Percentiles rank a stretch among this genome's conserved stretches.
These are phyloP conservation scores for Aethes cnicana DNA, from an alignment of 2,888 invertebrate genomes.

Conservation along the genomic window DNA sequence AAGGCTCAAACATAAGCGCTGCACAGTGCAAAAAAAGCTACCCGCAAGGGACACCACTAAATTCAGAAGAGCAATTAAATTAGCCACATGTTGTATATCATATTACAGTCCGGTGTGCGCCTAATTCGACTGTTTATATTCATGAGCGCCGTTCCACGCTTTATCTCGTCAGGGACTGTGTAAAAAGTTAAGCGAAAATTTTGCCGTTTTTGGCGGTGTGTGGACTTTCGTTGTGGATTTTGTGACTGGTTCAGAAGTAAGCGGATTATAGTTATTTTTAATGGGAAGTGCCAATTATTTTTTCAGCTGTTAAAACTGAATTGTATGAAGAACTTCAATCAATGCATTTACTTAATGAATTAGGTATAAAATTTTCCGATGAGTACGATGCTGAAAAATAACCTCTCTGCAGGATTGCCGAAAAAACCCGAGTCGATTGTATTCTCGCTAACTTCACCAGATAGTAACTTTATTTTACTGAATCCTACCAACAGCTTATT, in stretches of 20 bases:
- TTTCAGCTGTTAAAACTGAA: no score
- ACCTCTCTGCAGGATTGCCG: no score
- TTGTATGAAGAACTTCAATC: no score
- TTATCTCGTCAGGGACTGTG: conserved; percentile 65
- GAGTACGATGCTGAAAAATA: no score
- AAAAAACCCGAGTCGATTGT: no score
- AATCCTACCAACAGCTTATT: no score
- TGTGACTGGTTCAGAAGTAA: background rate
- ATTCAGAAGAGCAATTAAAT: conserved; percentile 68
- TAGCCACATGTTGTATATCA: conserved; percentile 69
- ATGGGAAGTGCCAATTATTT: no score
- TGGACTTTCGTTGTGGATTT: background rate
- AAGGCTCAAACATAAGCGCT: background rate
- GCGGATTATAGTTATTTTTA: no score
- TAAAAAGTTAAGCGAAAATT: conserved; percentile 54
- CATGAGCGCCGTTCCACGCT: conserved; percentile 63
- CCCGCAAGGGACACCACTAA: conserved; percentile 46
- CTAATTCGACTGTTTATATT: conserved; percentile 80
- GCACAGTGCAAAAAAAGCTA: conserved; percentile 40
- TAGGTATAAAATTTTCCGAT: no score
- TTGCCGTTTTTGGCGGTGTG: conserved; percentile 36
- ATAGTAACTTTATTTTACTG: no score
- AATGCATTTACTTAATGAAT: no score
- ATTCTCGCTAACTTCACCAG: no score
- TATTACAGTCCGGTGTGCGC: conserved; percentile 51